Conservation (phyloP, 2,113 vertebrate genomes). For the Tapirus terrestris region DNA sequence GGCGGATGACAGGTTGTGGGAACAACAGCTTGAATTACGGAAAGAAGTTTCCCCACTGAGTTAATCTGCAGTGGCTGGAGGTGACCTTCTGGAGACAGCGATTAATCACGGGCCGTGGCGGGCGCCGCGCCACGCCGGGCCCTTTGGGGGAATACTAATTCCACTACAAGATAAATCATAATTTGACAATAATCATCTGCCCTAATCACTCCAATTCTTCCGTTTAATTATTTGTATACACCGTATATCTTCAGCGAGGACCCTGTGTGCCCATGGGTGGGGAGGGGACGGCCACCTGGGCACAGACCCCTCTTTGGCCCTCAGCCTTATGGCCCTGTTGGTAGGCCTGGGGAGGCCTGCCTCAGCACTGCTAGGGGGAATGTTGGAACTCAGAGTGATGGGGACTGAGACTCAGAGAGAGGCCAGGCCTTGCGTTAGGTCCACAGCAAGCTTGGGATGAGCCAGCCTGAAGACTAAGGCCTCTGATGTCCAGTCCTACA, state of each 20-base stretch:
- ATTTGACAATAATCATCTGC: conserved; percentile 91
- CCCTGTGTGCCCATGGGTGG: conserved; percentile 65
- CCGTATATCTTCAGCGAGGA: conserved; percentile 77
- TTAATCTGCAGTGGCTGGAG: conserved; percentile 91
- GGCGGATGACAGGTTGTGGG: conserved; percentile 89
- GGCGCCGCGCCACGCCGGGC: conserved; percentile 85
- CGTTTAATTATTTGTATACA: conserved; percentile 90
- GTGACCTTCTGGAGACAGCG: conserved; percentile 90
- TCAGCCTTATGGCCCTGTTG: not conserved
- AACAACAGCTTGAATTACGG: conserved; percentile 91
- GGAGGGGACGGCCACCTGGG: not conserved
- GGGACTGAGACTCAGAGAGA: conserved; percentile 38
- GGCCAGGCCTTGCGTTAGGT: not conserved
- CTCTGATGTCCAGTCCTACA: not conserved
- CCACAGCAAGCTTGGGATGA: not conserved
- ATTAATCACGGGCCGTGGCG: conserved; percentile 89
- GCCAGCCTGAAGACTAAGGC: not conserved
- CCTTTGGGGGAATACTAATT: conserved; percentile 88
- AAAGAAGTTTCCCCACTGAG: conserved; percentile 91
- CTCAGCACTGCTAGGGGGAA: not conserved
- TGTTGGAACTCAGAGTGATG: not conserved
- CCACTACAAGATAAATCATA: conserved; percentile 90
- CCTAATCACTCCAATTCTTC: conserved; percentile 89
- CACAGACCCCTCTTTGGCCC: not conserved
- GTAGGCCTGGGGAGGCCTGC: not conserved